A percentile compares a stretch with the other conserved stretches of the same genome.
Evolutionary conservation across 23 tunicate genomes (phyloP).

Genomic region (Phallusia fumigata): DNA sequence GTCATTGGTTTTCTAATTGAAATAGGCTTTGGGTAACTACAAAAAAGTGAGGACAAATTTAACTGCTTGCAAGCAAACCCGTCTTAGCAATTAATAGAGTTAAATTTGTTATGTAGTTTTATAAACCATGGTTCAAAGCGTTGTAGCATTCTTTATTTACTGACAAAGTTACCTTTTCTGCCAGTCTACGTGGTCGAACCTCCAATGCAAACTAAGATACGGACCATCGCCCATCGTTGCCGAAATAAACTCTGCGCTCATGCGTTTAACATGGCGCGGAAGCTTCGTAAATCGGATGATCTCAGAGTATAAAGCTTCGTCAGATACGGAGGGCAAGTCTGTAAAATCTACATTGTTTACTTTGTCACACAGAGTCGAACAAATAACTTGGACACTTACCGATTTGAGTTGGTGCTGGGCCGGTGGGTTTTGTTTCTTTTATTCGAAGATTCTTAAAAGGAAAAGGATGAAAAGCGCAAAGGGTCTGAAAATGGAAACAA

Average conservation of each 20-base stretch:
- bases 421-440: background rate
- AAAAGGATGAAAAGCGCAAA: background rate
- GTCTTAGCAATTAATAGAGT: too few relatives aligned
- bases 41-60: too few relatives aligned
- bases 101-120: too few relatives aligned
- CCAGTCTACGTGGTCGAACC: constrained; percentile 50
- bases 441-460: constrained; percentile 1
- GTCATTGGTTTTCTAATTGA: too few relatives aligned
- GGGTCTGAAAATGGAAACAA: background rate
- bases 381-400: background rate
- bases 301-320: constrained; percentile 22
- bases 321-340: constrained; percentile 22
- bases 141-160: background rate
- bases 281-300: constrained; percentile 34
- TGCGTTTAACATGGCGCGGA: constrained; percentile 21
- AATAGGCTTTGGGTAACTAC: too few relatives aligned
- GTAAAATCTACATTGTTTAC: background rate
- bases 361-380: too few relatives aligned
- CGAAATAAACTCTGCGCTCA: constrained; percentile 36
- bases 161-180: constrained; percentile 24
- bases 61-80: too few relatives aligned
- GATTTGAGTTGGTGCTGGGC: background rate
- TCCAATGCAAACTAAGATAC: constrained; percentile 42
- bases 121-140: too few relatives aligned
- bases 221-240: background rate